Evolutionary conservation across 1,140 invertebrate genomes (phyloP).

Genomic region (Drosophila sproati): DNA sequence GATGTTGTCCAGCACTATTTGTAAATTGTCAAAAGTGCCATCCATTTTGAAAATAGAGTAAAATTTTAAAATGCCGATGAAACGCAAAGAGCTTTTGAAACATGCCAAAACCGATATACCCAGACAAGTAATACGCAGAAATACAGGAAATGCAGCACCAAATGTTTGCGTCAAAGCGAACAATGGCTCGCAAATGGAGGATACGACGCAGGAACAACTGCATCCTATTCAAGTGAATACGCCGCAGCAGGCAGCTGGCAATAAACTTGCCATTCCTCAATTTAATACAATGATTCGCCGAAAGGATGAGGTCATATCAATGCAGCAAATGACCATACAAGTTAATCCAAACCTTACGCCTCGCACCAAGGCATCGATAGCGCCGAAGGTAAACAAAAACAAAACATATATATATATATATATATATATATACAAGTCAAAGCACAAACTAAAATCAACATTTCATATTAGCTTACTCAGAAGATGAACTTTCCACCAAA

Average conservation of each 20-base stretch:
- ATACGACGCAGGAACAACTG: background rate
- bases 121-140: conserved; percentile 2
- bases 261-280: conserved; percentile 38
- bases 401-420: no score
- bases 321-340: conserved; percentile 4
- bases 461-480: conserved; percentile 37
- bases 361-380: conserved; percentile 32
- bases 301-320: conserved; percentile 22
- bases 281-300: conserved; percentile 48
- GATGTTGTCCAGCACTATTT: background rate
- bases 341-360: conserved; percentile 21
- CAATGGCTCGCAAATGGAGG: conserved; percentile 8
- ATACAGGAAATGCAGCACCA: background rate
- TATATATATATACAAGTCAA: no score
- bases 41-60: background rate
- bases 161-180: conserved; percentile 20
- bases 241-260: background rate
- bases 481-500: conserved; percentile 58
- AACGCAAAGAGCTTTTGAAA: conserved; percentile 18
- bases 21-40: conserved; percentile 3
- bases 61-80: conserved; percentile 52
- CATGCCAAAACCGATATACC: conserved; percentile 13
- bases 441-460: background rate
- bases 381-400: conserved; percentile 42
- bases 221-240: background rate